Conservation (phyloP, 1,140 invertebrate genomes). For the Bombus pascuorum region DNA sequence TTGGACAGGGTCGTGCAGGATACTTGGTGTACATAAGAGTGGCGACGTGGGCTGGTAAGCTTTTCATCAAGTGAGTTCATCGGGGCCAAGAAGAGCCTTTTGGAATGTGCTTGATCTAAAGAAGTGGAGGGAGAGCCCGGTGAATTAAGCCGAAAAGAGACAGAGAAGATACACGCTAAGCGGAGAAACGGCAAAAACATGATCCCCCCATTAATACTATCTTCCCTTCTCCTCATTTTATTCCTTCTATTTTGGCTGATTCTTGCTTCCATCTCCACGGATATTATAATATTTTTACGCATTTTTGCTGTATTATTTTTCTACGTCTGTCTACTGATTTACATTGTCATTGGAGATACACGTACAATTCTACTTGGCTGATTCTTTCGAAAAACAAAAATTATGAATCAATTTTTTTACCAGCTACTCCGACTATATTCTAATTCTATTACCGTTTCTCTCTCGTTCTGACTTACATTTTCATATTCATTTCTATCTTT, state of each 20-base stretch:
- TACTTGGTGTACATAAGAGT: conserved; percentile 50
- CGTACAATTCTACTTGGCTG: not conserved
- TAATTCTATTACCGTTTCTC: not conserved
- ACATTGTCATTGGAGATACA: not conserved
- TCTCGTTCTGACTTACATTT: conserved; percentile 14
- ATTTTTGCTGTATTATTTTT: not conserved
- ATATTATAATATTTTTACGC: conserved; percentile 7
- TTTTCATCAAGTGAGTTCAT: conserved; percentile 81
- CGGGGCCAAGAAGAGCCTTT: conserved; percentile 75
- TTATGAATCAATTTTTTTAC: not conserved
- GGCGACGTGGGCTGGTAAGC: conserved; percentile 68
- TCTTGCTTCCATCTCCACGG: not conserved
- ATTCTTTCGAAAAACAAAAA: not conserved
- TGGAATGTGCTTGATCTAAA: conserved; percentile 76
- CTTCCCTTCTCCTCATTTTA: conserved; percentile 52
- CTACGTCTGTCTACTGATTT: too few species aligned
- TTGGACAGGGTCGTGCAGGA: conserved; percentile 46
- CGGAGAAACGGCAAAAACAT: conserved; percentile 75
- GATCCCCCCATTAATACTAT: conserved; percentile 66
- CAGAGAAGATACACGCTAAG: conserved; percentile 40
- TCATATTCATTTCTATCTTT: conserved; percentile 49
- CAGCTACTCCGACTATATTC: not conserved
- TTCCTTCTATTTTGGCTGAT: conserved; percentile 18
- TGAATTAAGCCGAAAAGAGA: conserved; percentile 46
- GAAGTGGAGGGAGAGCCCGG: conserved; percentile 66